Base-by-base conservation (phyloP, 2,797 vertebrate genomes). In the Falco naumanni region DNA sequence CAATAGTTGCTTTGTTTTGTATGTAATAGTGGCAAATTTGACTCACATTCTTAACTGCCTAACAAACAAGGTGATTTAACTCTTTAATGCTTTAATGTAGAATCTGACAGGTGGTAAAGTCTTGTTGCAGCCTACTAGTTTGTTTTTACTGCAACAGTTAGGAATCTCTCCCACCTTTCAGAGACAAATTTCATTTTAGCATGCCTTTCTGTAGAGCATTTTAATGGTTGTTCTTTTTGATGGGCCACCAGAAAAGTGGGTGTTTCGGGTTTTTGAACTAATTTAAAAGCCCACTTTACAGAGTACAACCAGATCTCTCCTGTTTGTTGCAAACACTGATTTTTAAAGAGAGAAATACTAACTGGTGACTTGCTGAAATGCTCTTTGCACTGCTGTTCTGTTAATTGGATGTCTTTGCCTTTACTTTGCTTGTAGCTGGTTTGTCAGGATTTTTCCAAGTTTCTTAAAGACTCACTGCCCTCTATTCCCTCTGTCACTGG, bases 1-100 rank as follows among this genome's bases (percentile, higher is more conserved):
- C 39, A 39, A 39, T 39, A 39, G 39, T 39, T 39, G 39, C 39
- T 39, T 11, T 39, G 39, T 39, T 39, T 39, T 34, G 34, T 34
- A 34, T 34, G 34, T 34, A 34, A 34, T 34, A 34, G 34, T 34
- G 86, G 76, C 31, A 64, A 93, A 96, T 97, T 96, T 97, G 86
- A 95, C 18, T 34, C 24, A 98, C 97, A 96, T 79, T 97, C 97
- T 96, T 93, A 94, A 63, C 80, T 91, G 85, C 88, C 63, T 93
- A 98, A 97, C 97, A 96, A 97, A 97, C 89, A 70, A 93, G 92
- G 96, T 95, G 97, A 97, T 95, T 94, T 89, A 78, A 25, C 34
- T 97, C 96, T 83, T 97, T 98, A 97, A 97, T 48, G 63, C 97
- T 97, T 92, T 84, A 96, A 96, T 34, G 88, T 94, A 95, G 75